Percentiles rank a stretch among this genome's conserved stretches.
phyloP scores from a whole-genome alignment of 2,113 vertebrate genomes.

The Greenwoodochromis staneri region DNA sequence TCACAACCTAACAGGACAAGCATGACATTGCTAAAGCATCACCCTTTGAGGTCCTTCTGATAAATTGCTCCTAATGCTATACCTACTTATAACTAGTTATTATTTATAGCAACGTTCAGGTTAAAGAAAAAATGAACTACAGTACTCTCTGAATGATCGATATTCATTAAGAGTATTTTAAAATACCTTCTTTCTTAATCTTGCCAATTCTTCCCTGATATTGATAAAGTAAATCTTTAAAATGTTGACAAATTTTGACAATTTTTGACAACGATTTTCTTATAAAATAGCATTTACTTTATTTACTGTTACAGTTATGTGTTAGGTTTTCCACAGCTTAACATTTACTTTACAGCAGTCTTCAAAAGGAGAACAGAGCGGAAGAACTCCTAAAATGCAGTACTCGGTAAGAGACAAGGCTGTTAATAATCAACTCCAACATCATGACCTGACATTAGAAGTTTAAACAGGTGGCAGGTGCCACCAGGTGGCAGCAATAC shows the following conservation, averaged over 20 bases:
- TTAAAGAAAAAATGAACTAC: not conserved
- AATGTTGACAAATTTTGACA: not conserved
- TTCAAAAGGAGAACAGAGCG: not conserved
- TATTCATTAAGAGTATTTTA: not conserved
- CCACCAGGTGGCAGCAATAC: not conserved
- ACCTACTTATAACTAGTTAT: not conserved
- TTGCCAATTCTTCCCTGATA: not conserved
- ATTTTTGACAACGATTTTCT: not conserved
- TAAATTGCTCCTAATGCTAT: not conserved
- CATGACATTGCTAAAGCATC: not conserved
- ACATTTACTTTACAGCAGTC: not conserved
- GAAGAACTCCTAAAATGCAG: not conserved
- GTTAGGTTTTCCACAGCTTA: not conserved
- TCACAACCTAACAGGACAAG: rapidly evolving
- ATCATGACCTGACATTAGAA: not conserved
- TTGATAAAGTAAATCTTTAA: not conserved
- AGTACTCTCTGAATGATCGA: not conserved
- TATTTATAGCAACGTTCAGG: not conserved
- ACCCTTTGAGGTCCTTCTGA: not conserved
- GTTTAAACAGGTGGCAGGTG: not conserved
- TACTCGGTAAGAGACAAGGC: not conserved
- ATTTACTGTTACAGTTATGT: not conserved
- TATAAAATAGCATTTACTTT: not conserved
- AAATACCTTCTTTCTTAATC: not conserved
- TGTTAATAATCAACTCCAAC: not conserved